Conservation (phyloP, 2,888 invertebrate species). For the Bellardia bayeri region DNA sequence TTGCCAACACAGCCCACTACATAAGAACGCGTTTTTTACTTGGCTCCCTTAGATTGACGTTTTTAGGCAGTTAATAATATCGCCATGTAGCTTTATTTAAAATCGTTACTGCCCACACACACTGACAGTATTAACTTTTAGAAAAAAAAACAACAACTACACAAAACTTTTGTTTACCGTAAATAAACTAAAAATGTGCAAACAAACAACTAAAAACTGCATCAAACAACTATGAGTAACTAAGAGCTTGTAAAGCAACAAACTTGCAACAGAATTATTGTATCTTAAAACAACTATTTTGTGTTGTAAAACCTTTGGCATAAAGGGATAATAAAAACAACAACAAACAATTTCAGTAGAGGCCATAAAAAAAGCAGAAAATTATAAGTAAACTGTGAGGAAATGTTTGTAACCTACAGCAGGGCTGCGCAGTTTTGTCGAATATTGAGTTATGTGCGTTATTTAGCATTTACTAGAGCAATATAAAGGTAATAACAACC, state of each 20-base stretch:
- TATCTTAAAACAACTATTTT: conserved; percentile 76
- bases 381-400: conserved; percentile 58
- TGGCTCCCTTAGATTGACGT: too few species aligned
- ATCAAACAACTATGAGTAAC: conserved; percentile 46
- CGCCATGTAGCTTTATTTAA: too few species aligned
- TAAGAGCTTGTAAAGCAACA: conserved; percentile 77
- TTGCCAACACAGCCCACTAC: too few species aligned
- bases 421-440: conserved; percentile 75
- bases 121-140: not conserved
- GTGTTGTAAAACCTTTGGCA: conserved; percentile 74
- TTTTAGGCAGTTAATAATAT: too few species aligned
- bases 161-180: conserved; percentile 43
- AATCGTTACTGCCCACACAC: not conserved
- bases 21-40: too few species aligned
- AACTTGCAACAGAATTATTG: conserved; percentile 81
- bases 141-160: not conserved
- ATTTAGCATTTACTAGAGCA: conserved; percentile 80
- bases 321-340: conserved; percentile 44
- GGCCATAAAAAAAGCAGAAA: conserved; percentile 66
- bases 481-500: conserved; percentile 83
- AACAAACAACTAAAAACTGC: conserved; percentile 71
- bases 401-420: conserved; percentile 56
- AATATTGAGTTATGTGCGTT: conserved; percentile 83
- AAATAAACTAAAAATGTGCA: conserved; percentile 52
- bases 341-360: conserved; percentile 59